Conservation (phyloP, 2,113 vertebrate species). For the Oncorhynchus keta region DNA sequence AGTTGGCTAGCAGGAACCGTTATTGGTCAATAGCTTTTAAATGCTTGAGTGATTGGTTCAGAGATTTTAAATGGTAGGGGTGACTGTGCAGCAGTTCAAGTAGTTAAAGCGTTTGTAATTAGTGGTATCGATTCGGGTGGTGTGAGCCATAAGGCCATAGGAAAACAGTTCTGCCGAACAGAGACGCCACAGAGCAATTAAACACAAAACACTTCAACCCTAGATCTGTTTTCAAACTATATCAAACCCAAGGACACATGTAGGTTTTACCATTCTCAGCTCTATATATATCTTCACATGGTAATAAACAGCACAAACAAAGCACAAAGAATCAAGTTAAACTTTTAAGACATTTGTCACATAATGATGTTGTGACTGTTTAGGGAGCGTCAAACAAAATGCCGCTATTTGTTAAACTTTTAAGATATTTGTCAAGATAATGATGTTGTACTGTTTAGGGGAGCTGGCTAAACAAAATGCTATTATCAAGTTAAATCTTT, state of each 20-base stretch:
- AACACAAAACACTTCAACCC: slow-evolving; percentile 43
- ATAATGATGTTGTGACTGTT: too few species aligned
- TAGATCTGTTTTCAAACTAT: slow-evolving; percentile 48
- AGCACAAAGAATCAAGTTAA: too few species aligned
- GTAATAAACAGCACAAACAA: too few species aligned
- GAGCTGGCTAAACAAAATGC: too few species aligned
- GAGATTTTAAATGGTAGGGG: not conserved
- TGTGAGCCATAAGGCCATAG: slow-evolving; percentile 34
- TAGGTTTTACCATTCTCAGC: too few species aligned
- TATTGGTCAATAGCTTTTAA: slow-evolving; percentile 64
- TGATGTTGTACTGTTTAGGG: not conserved
- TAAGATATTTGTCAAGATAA: too few species aligned
- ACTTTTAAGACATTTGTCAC: too few species aligned
- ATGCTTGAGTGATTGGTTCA: slow-evolving; percentile 59
- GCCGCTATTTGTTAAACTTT: too few species aligned
- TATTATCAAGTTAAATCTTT: too few species aligned
- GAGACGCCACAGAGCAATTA: slow-evolving; percentile 60
- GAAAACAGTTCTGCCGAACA: slow-evolving; percentile 25
- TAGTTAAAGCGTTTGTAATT: slow-evolving; percentile 64
- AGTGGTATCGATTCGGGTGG: slow-evolving; percentile 53
- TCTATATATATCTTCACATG: not conserved
- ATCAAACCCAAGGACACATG: slow-evolving; percentile 21
- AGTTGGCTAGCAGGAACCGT: slow-evolving; percentile 49
- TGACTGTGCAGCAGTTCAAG: slow-evolving; percentile 52
- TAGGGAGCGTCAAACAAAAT: too few species aligned